Percentiles rank a stretch among this genome's conserved stretches.
Evolutionary conservation across 2,888 invertebrate genomes (phyloP).

Genomic region (Odontocolon sp.): DNA sequence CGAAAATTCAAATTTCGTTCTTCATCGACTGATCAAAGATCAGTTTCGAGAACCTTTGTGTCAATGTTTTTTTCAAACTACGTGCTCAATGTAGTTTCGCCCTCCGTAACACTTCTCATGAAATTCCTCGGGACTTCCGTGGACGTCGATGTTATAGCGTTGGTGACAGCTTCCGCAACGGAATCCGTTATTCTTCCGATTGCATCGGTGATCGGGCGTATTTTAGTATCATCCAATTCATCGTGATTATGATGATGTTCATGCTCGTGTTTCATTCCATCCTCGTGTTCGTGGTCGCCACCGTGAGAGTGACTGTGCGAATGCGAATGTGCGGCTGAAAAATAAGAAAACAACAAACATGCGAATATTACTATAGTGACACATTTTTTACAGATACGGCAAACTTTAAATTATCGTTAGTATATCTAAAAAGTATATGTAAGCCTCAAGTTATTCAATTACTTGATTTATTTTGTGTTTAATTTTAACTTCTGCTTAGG

Average conservation of each 20-base stretch:
- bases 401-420: too few relatives aligned
- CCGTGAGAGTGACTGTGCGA: conserved; percentile 69
- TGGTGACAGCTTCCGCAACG: conserved; percentile 67
- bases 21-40: background rate
- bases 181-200: conserved; percentile 70
- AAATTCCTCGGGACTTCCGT: conserved; percentile 31
- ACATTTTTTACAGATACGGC: too few relatives aligned
- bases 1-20: background rate
- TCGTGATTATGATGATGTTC: conserved; percentile 56
- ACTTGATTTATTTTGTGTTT: too few relatives aligned
- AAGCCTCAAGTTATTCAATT: too few relatives aligned
- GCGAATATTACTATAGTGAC: too few relatives aligned
- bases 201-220: conserved; percentile 52
- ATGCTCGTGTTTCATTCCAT: conserved; percentile 54
- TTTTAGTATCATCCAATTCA: conserved; percentile 28
- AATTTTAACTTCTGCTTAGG: too few relatives aligned
- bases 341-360: background rate
- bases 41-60: background rate
- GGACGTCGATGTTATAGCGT: conserved; percentile 63
- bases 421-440: too few relatives aligned
- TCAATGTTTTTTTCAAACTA: conserved; percentile 22
- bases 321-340: conserved; percentile 76
- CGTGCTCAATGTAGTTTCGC: conserved; percentile 19
- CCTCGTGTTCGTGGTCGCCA: conserved; percentile 54
- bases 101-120: conserved; percentile 4